These are phyloP conservation scores for Drosophila bocki DNA, from an alignment of 1,140 invertebrate genomes.

Conservation along the genomic window DNA sequence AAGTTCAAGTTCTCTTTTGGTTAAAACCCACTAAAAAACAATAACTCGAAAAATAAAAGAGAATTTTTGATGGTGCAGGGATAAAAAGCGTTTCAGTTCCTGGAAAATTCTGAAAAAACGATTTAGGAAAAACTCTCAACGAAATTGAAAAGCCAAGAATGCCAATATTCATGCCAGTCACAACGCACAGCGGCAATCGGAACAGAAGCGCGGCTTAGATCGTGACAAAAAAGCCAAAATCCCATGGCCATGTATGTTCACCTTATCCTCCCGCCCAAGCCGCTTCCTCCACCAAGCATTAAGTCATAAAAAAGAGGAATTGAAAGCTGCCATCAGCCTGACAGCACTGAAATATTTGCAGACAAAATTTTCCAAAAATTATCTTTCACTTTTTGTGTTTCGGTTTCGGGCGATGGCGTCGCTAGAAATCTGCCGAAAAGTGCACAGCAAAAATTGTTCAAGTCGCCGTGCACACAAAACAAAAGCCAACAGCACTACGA, in stretches of 20 bases:
- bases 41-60: neutral
- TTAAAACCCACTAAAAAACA: neutral
- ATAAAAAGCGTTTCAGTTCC: neutral
- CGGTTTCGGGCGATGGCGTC: neutral
- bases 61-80: neutral
- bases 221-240: slow-evolving; percentile 76
- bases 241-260: slow-evolving; percentile 10
- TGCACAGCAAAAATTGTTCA: slow-evolving; percentile 61
- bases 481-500: slow-evolving; percentile 50
- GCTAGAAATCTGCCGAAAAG: slow-evolving; percentile 57
- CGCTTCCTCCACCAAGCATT: slow-evolving; percentile 7
- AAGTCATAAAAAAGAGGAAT: slow-evolving; percentile 59
- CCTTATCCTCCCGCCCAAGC: neutral
- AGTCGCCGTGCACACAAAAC: slow-evolving; percentile 61
- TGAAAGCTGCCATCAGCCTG: slow-evolving; percentile 31
- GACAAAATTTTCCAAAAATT: slow-evolving; percentile 67
- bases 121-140: slow-evolving; percentile 5
- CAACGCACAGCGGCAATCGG: slow-evolving; percentile 49
- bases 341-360: slow-evolving; percentile 52
- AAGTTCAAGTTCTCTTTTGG: too few relatives aligned
- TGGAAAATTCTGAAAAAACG: slow-evolving; percentile 3
- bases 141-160: slow-evolving; percentile 66
- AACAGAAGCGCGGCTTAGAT: slow-evolving; percentile 64
- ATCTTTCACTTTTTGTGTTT: slow-evolving; percentile 62
- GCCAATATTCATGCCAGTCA: slow-evolving; percentile 70